Evolutionary conservation across 2,113 vertebrate species (phyloP).

Genomic region (Leiothrix lutea): DNA sequence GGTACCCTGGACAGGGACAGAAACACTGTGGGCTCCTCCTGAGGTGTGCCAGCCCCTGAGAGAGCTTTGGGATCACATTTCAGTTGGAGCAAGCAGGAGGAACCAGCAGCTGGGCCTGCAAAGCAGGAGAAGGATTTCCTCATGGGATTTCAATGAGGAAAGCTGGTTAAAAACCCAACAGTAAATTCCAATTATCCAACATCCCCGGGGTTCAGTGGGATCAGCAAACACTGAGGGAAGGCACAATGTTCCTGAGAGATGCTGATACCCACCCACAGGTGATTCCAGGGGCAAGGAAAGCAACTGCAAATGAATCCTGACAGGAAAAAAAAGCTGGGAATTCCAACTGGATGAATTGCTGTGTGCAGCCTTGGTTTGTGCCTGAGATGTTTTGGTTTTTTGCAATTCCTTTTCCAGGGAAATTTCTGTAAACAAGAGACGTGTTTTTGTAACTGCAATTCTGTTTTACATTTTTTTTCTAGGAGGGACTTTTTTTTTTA

Average conservation of each 20-base stretch:
- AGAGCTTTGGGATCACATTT: neutral
- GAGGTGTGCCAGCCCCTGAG: neutral
- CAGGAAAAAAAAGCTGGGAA: neutral
- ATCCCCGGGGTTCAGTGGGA: fast-evolving
- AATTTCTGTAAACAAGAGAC: too few relatives aligned
- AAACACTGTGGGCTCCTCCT: neutral
- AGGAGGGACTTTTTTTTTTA: too few relatives aligned
- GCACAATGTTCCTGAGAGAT: neutral
- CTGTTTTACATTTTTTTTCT: too few relatives aligned
- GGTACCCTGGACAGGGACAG: neutral
- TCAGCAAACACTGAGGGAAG: neutral
- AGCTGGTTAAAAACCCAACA: neutral
- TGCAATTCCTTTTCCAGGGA: too few relatives aligned
- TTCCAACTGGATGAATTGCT: neutral
- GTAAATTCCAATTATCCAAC: neutral
- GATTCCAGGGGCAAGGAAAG: neutral
- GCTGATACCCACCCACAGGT: too few relatives aligned
- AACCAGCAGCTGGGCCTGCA: neutral
- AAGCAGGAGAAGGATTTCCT: neutral
- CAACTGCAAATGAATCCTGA: neutral
- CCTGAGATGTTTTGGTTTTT: too few relatives aligned
- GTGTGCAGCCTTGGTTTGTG: too few relatives aligned
- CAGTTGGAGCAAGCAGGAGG: neutral
- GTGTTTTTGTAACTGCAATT: too few relatives aligned
- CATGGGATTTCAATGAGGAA: neutral